These are phyloP conservation scores for Spodoptera exigua DNA, from an alignment of 2,888 invertebrate genomes.

Conservation along the genomic window DNA sequence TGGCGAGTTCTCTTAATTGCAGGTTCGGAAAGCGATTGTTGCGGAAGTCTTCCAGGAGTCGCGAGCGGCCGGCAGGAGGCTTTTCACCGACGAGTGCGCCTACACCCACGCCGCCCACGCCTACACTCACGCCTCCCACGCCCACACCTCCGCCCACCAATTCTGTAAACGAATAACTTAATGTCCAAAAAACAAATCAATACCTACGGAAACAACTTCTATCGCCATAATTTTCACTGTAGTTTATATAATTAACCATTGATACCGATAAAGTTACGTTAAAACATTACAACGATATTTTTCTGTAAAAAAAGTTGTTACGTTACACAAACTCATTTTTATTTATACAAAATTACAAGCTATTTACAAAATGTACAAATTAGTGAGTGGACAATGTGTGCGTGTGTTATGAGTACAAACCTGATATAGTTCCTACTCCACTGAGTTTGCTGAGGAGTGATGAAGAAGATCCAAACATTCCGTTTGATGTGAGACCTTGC, in stretches of 20 bases:
- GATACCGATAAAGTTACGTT: neutral
- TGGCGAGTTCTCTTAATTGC: slow-evolving; percentile 97
- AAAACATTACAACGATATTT: neutral
- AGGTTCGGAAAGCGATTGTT: slow-evolving; percentile 96
- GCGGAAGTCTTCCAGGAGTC: slow-evolving; percentile 98
- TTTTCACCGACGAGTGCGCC: slow-evolving; percentile 83
- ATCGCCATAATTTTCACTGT: slow-evolving; percentile 13
- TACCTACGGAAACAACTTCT: slow-evolving; percentile 9
- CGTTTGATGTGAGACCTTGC: slow-evolving; percentile 91
- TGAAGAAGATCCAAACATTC: slow-evolving; percentile 94
- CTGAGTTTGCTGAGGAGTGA: slow-evolving; percentile 89
- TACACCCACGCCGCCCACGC: slow-evolving; percentile 69
- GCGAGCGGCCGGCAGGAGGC: slow-evolving; percentile 93
- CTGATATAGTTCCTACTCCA: slow-evolving; percentile 87
- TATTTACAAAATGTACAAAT: slow-evolving; percentile 55
- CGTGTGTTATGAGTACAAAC: slow-evolving; percentile 68
- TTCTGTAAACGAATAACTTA: slow-evolving; percentile 67
- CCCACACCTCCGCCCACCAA: slow-evolving; percentile 81
- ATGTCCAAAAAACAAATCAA: slow-evolving; percentile 4
- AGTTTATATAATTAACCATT: slow-evolving; percentile 16
- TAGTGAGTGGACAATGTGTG: slow-evolving; percentile 25
- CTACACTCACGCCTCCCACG: slow-evolving; percentile 72
- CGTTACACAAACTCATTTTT: slow-evolving; percentile 41
- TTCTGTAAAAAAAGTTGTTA: neutral
- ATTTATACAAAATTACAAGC: slow-evolving; percentile 37